Conservation (phyloP, 2,888 invertebrate genomes). For the Mythimna impura region DNA sequence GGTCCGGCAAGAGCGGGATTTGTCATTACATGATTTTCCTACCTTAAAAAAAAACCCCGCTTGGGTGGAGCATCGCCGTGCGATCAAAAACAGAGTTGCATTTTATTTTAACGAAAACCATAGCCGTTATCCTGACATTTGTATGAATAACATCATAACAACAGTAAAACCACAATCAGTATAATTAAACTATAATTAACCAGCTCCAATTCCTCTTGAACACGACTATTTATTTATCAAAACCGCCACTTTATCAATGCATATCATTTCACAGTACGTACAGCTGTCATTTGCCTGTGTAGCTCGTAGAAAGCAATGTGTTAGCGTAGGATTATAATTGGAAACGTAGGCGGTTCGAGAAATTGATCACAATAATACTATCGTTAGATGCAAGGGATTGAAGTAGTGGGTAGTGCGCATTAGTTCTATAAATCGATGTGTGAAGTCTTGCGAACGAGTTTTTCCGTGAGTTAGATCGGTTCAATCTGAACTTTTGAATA, state of each 20-base stretch:
- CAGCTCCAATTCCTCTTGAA: background rate
- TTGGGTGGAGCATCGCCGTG: too few species aligned
- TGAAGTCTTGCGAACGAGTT: background rate
- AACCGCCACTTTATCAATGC: slow-evolving; percentile 30
- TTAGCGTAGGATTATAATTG: slow-evolving; percentile 45
- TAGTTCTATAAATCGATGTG: background rate
- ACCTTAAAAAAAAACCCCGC: too few species aligned
- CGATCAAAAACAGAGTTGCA: too few species aligned
- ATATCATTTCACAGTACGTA: slow-evolving; percentile 24
- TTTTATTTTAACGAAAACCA: too few species aligned
- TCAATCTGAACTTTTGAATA: background rate
- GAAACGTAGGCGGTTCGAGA: slow-evolving; percentile 43
- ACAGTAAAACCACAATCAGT: background rate
- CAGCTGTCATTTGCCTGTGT: slow-evolving; percentile 41
- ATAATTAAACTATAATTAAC: background rate
- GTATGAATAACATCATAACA: too few species aligned
- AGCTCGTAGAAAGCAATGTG: slow-evolving; percentile 25
- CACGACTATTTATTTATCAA: slow-evolving; percentile 1
- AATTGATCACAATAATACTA: slow-evolving; percentile 21
- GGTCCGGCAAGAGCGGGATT: too few species aligned
- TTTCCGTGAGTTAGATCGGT: background rate
- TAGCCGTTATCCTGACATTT: too few species aligned
- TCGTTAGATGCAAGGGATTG: slow-evolving; percentile 15
- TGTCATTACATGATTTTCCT: too few species aligned
- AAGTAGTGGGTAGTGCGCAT: slow-evolving; percentile 37